Base-by-base conservation (phyloP, 1,140 invertebrate genomes). In the Anastrepha obliqua region DNA sequence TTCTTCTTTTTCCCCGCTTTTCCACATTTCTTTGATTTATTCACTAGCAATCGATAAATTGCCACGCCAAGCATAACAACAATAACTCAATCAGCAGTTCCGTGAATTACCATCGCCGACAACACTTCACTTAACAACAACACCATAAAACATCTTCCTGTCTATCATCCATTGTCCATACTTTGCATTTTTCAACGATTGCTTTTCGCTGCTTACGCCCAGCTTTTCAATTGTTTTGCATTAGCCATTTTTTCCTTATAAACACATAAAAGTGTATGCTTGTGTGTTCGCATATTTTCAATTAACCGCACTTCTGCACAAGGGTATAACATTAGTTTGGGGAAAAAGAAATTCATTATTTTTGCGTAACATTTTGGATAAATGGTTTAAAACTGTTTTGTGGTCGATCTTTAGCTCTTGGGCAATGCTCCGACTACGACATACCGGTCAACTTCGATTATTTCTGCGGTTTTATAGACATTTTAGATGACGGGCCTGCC, bases 141-240 rank as follows among this genome's bases (percentile, higher is more conserved):
- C 42, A 74, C 39, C 39, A 20, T n/a, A 20, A 81, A 81, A 81
- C 74, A 81, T n/a, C 47, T 81, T 81, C 74, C 74, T 81, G 74
- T 81, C 74, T 81, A 81, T 81, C 74, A 81, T 81, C 47, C 20
- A 81, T 81, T 81, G 74, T 81, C 74, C 74, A 81, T 81, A 81
- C 17, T 81, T 81, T 81, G 17, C 47, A 81, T 81, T 81, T 81
- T 47, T 55, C n/a, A 81, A 20, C 74, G 29, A 81, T 62, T 13
- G 74, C 74, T 55, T 55, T 55, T 55, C 51, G 51, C 51, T 55
- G 1, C 51, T 55, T 55, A 55, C 64, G 29, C 8, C 8, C n/a
- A 44, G 39, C 39, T 5, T 17, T 62, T 47, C 67, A 74, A 74
- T 44, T 44, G 15, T 44, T 47, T 74, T 74, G 39, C 39, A 74